Evolutionary conservation across 2,113 vertebrate species (phyloP).

Genomic region (Zonotrichia leucophrys): DNA sequence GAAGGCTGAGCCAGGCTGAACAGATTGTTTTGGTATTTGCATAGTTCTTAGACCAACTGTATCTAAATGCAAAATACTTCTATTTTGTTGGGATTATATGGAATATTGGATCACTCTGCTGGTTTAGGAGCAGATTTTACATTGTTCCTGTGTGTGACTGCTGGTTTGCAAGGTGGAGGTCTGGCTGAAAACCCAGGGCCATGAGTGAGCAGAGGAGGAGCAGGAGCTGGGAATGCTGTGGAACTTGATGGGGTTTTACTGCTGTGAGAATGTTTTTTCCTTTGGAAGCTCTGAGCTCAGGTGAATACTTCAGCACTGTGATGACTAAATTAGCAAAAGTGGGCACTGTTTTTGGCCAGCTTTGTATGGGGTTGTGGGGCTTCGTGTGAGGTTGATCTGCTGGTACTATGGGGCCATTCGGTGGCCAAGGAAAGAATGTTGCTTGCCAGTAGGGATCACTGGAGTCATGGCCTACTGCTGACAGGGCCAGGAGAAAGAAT

Average conservation of each 20-base stretch:
- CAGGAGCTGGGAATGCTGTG: not conserved
- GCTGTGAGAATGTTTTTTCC: not conserved
- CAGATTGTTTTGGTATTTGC: not conserved
- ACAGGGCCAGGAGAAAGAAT: not conserved
- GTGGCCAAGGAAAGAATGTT: not conserved
- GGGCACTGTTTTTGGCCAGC: not conserved
- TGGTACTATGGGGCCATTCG: rapidly evolving
- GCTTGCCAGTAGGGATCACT: not conserved
- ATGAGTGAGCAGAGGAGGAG: not conserved
- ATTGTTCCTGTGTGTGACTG: rapidly evolving
- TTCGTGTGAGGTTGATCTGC: not conserved
- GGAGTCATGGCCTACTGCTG: not conserved
- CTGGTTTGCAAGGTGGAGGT: not conserved
- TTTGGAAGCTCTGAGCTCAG: not conserved
- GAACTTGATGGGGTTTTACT: not conserved
- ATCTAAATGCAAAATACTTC: not conserved
- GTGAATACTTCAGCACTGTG: not conserved
- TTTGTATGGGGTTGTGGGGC: too few relatives aligned
- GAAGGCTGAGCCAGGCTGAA: not conserved
- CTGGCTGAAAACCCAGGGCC: not conserved
- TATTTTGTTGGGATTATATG: not conserved
- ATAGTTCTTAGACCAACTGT: not conserved
- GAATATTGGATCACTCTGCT: not conserved
- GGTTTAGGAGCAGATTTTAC: not conserved
- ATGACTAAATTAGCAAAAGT: not conserved